Percentiles rank a stretch among this genome's conserved stretches.
phyloP scores from a whole-genome alignment of 1,140 invertebrate species.

The Ceratitis capitata region DNA sequence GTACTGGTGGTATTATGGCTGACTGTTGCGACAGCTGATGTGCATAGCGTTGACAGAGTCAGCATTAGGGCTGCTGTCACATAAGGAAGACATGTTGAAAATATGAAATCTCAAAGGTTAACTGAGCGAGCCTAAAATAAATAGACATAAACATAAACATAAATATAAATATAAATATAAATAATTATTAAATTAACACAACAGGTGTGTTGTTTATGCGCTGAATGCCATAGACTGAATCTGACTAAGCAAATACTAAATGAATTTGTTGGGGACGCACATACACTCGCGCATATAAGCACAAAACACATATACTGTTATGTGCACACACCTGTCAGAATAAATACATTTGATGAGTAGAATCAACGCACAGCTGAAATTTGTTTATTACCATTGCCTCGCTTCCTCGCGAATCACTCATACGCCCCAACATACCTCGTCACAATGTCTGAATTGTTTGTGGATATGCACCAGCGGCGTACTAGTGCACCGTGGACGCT shows the following conservation, averaged over 20 bases:
- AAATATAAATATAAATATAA: not conserved
- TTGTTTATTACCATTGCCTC: not conserved
- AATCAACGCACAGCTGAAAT: not conserved
- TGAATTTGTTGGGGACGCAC: not conserved
- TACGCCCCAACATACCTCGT: not conserved
- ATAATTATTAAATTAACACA: not conserved
- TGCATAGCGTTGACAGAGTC: not conserved
- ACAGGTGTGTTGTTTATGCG: not conserved
- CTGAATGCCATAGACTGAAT: not conserved
- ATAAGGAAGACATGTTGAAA: not conserved
- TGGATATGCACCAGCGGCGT: constrained; percentile 40
- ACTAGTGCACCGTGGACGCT: not conserved
- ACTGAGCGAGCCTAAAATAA: not conserved
- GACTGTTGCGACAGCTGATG: not conserved
- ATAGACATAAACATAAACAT: not conserved
- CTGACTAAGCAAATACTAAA: not conserved
- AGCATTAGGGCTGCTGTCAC: not conserved
- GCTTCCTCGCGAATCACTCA: not conserved
- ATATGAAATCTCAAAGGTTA: not conserved
- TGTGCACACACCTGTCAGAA: not conserved
- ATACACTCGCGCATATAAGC: not conserved
- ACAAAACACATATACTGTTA: too few relatives aligned
- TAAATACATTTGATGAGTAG: not conserved
- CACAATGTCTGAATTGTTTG: constrained; percentile 45
- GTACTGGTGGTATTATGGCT: not conserved